Percentiles rank a stretch among this genome's conserved stretches.
Conservation (phyloP, 2,113 vertebrate species). For the Eudyptes chrysolophus region DNA sequence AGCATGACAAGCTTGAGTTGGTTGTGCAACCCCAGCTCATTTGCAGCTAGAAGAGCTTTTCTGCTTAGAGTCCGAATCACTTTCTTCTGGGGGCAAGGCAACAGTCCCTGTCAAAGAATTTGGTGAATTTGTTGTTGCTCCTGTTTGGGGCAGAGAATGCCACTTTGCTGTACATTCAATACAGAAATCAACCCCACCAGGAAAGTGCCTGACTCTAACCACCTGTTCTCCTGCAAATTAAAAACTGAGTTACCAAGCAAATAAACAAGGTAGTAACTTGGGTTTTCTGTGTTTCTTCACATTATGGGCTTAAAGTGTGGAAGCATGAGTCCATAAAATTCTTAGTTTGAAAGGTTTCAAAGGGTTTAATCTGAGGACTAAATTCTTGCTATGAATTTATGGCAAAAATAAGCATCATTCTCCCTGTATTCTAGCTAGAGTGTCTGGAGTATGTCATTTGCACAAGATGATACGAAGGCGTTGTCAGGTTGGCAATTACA, state of each 20-base stretch:
- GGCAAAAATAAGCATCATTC: background rate
- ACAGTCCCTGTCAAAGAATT: background rate
- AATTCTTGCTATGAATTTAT: background rate
- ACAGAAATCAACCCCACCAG: background rate
- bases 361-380: background rate
- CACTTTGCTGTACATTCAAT: background rate
- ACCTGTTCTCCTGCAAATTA: background rate
- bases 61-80: background rate
- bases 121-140: background rate
- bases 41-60: background rate
- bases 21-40: background rate
- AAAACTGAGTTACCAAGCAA: background rate
- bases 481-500: background rate
- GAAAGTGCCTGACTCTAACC: background rate
- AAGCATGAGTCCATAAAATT: background rate
- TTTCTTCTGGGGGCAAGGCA: background rate
- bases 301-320: background rate
- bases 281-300: background rate
- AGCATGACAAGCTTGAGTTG: background rate
- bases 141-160: background rate
- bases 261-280: background rate
- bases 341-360: background rate
- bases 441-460: background rate
- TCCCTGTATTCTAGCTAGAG: background rate
- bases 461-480: fast-evolving